Evolutionary conservation across 1,140 invertebrate species (phyloP), one percentile per base, ranked within the genome.

Genomic region (Drosophila funebris): DNA sequence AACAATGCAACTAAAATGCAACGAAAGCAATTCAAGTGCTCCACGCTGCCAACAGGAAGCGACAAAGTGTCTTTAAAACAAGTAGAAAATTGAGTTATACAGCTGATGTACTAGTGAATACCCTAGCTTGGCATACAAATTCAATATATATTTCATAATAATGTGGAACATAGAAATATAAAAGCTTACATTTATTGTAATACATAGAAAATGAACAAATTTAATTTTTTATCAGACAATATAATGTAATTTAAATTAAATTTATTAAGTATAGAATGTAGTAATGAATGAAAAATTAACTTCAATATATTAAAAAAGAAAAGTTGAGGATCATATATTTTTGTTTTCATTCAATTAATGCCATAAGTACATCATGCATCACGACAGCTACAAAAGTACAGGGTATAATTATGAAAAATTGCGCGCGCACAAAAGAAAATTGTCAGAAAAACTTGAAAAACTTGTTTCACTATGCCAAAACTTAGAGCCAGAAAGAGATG

Each of bases 401-500:
- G 50, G 39, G 56, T 72, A 83, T 74, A 74, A 66, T 81, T 79
- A 73, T 81, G 78, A 85, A 88, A 83, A 85, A 83, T 78, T 83
- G 82, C 83, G 75, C 74, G 79, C 57, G 67, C 63, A 73, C 33
- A 63, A 68, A 63, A 73, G 57, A 69, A 69, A 73, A 73, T 61
- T 61, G 48, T 27, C 66, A 41, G 57, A 75, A 66, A 85, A 83
- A 88, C 83, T 89, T 76, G 83, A 83, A 83, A 89, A 83, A 88
- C 83, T 77, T 67, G 83, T 88, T 88, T 77, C 14, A 27, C 56
- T 37, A 5, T 33, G 58, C 36, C 57, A 62, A 58, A 61, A 70
- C 66, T 46, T 31, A 50, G n/a, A 24, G 68, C 52, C 41, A 76
- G 73, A 85, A 71, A 85, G 81, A 85, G 81, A 84, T 52, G 76